Conservation (phyloP, 2,113 vertebrate genomes). For the Tetrax tetrax region DNA sequence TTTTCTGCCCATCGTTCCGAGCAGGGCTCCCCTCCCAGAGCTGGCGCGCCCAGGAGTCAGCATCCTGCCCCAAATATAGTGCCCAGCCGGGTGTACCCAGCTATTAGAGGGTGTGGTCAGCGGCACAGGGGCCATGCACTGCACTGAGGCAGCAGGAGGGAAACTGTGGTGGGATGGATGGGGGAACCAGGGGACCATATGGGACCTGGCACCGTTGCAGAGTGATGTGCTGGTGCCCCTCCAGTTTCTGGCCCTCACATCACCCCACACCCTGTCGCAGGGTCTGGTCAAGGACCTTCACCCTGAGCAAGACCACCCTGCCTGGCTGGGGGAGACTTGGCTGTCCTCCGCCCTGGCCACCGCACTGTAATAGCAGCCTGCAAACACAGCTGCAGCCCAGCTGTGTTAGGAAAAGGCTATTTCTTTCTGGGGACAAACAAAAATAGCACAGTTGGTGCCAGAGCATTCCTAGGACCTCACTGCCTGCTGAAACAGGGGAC, state of each 20-base stretch:
- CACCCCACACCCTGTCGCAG: fast-evolving
- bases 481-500: neutral
- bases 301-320: neutral
- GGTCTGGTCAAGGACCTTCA: fast-evolving
- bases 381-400: conserved; percentile 27
- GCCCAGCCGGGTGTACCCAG: too few relatives aligned
- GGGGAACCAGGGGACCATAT: neutral
- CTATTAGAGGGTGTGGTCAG: neutral
- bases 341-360: neutral
- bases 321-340: neutral
- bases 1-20: too few relatives aligned
- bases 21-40: too few relatives aligned
- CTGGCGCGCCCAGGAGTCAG: too few relatives aligned
- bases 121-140: neutral
- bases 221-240: neutral
- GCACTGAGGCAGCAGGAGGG: fast-evolving
- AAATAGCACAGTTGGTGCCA: neutral
- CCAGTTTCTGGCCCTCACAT: neutral
- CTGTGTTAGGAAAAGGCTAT: neutral
- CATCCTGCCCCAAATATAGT: too few relatives aligned
- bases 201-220: fast-evolving
- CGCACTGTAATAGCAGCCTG: neutral
- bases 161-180: neutral
- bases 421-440: conserved; percentile 4
- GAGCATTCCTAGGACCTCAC: neutral